Evolutionary conservation across 2,797 vertebrate species (phyloP).

Genomic region (Tympanoctomys barrerae): DNA sequence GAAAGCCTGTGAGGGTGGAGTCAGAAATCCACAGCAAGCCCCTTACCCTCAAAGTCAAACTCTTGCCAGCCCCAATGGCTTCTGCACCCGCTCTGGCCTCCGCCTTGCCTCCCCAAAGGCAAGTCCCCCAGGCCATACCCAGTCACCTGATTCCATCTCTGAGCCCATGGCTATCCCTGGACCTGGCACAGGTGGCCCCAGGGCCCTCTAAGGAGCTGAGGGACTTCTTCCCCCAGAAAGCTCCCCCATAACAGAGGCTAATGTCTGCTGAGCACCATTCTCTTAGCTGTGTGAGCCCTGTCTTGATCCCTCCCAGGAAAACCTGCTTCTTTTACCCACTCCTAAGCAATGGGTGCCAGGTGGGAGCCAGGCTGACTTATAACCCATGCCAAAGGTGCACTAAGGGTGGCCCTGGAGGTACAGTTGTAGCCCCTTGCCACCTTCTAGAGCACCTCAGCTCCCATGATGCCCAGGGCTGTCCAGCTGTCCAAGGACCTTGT

Average conservation of each 20-base stretch:
- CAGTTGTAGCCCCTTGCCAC: accelerated
- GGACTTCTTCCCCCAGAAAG: not conserved
- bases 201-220: not conserved
- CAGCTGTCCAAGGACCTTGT: not conserved
- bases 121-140: not conserved
- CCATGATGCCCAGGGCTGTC: not conserved
- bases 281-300: accelerated
- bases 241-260: not conserved
- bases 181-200: not conserved
- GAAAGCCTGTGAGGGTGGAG: not conserved
- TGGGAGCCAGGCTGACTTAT: not conserved
- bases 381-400: not conserved
- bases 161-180: accelerated
- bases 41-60: not conserved
- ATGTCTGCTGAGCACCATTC: accelerated
- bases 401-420: accelerated
- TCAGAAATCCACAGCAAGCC: not conserved
- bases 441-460: not conserved
- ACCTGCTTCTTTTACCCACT: not conserved
- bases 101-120: accelerated
- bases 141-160: not conserved
- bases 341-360: not conserved
- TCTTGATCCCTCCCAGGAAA: accelerated
- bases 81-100: not conserved
- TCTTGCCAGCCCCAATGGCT: accelerated